Conservation (phyloP, 2,113 vertebrate species). For the Leucoraja erinaceus region DNA sequence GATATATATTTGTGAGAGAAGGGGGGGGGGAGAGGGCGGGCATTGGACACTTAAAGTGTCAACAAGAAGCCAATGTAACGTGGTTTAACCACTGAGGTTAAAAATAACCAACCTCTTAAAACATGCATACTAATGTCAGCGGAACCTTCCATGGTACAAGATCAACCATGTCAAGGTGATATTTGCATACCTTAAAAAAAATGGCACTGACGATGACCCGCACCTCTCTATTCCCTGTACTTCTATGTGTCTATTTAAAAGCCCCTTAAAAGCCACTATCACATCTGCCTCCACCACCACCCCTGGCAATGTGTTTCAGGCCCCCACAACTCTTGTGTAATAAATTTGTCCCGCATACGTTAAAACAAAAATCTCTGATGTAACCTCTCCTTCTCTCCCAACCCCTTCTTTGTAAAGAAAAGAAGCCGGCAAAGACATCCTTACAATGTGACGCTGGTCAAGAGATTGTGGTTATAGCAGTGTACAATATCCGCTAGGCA, state of each 20-base stretch:
- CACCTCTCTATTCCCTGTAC: no score
- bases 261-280: no score
- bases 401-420: background rate
- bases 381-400: background rate
- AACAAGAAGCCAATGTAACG: background rate
- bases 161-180: background rate
- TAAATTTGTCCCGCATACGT: no score
- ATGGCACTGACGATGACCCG: background rate
- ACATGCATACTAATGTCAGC: no score
- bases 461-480: background rate
- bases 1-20: background rate
- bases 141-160: background rate
- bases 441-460: background rate
- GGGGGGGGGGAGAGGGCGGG: no score
- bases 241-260: no score
- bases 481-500: no score
- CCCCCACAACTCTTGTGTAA: no score
- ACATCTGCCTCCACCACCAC: no score
- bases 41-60: background rate
- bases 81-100: background rate
- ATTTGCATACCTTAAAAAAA: background rate
- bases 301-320: no score
- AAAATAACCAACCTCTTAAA: no score
- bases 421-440: background rate
- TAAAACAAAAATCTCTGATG: no score